Conservation (phyloP, 92 coral and sea anemone genomes). For the Diadumene lineata region DNA sequence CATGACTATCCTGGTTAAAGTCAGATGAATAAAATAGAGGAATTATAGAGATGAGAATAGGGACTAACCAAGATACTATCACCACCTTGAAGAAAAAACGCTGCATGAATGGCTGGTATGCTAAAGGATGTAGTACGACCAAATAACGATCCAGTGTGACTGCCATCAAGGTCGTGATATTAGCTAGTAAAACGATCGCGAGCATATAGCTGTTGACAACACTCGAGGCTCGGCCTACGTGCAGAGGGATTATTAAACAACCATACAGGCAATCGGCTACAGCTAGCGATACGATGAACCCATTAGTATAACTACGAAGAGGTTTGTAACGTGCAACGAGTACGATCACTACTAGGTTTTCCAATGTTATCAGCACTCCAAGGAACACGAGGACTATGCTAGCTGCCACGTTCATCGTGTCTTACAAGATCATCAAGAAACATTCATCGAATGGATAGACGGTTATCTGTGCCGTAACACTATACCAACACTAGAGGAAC, state of each 20-base stretch:
- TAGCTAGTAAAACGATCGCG: slow-evolving; percentile 48
- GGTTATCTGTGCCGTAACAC: background rate
- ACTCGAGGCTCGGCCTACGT: slow-evolving; percentile 12
- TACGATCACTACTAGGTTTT: slow-evolving; percentile 42
- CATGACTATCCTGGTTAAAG: slow-evolving; percentile 19
- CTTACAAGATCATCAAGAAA: too few relatives aligned
- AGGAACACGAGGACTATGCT: slow-evolving; percentile 28
- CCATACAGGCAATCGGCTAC: slow-evolving; percentile 57
- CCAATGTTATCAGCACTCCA: slow-evolving; percentile 50
- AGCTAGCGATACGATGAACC: slow-evolving; percentile 56
- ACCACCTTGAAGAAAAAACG: slow-evolving; percentile 34
- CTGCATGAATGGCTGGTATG: slow-evolving; percentile 41
- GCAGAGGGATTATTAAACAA: slow-evolving; percentile 42
- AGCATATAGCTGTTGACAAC: slow-evolving; percentile 38
- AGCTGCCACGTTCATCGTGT: slow-evolving; percentile 16
- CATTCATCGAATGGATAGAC: too few relatives aligned
- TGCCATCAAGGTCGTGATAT: slow-evolving; percentile 42
- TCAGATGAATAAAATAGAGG: slow-evolving; percentile 51
- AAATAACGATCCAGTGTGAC: slow-evolving; percentile 60
- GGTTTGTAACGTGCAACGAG: slow-evolving; percentile 32
- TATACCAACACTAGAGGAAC: background rate
- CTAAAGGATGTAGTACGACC: slow-evolving; percentile 40
- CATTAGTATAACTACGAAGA: slow-evolving; percentile 49
- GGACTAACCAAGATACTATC: slow-evolving; percentile 37
- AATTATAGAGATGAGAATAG: slow-evolving; percentile 31